Percentiles rank a stretch among this genome's conserved stretches.
Conservation (phyloP, 1,140 invertebrate genomes). For the Drosophila willistoni region DNA sequence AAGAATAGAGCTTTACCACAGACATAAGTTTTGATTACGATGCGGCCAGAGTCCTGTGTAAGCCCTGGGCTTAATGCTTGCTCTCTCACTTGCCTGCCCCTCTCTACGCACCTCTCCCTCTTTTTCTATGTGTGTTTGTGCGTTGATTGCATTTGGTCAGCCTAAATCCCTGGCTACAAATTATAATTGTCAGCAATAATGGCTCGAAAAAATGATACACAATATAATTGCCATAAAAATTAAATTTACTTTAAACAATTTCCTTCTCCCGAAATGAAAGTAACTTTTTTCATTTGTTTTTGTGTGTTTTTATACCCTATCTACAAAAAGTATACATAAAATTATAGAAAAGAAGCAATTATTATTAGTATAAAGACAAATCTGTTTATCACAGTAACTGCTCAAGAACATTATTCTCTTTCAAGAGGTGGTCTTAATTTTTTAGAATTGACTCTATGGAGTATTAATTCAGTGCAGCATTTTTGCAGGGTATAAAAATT, state of each 20-base stretch:
- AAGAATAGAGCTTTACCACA: constrained; percentile 39
- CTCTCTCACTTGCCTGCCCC: background rate
- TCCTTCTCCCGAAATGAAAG: constrained; percentile 50
- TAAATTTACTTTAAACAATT: constrained; percentile 27
- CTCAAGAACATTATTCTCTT: too few species aligned
- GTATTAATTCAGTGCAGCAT: background rate
- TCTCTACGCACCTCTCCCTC: constrained; percentile 16
- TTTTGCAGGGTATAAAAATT: background rate
- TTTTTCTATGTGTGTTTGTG: constrained; percentile 16
- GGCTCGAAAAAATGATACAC: constrained; percentile 14
- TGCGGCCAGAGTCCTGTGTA: constrained; percentile 40
- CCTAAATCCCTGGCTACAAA: constrained; percentile 38
- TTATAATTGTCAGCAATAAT: constrained; percentile 46
- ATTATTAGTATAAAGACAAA: too few species aligned
- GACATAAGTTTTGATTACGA: constrained; percentile 63
- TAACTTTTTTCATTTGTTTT: background rate
- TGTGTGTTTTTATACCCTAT: background rate
- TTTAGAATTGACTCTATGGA: background rate
- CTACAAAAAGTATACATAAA: background rate
- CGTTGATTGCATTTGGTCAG: constrained; percentile 53
- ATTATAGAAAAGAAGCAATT: too few species aligned
- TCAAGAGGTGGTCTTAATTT: background rate
- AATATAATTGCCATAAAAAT: constrained; percentile 21
- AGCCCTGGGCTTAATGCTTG: constrained; percentile 39
- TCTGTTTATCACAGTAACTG: too few species aligned